Evolutionary conservation across 2,888 invertebrate species (phyloP).

Genomic region (Labia minor): DNA sequence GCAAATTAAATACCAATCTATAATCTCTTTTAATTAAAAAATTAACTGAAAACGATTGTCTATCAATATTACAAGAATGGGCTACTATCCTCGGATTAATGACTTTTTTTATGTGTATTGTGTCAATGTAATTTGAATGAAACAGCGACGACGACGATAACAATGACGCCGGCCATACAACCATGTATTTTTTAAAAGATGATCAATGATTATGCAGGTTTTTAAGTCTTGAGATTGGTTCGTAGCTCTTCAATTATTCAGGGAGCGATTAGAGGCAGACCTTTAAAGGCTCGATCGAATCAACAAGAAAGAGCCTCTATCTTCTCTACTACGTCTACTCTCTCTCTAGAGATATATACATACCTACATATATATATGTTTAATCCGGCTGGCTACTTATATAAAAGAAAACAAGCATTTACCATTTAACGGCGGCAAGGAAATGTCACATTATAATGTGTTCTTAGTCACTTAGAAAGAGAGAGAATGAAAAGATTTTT

Average conservation of each 20-base stretch:
- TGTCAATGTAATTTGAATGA: neutral
- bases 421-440: constrained; percentile 3
- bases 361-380: neutral
- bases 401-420: neutral
- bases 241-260: constrained; percentile 4
- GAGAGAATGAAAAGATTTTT: neutral
- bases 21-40: too few relatives aligned
- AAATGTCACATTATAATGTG: constrained; percentile 4
- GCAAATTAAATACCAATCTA: too few relatives aligned
- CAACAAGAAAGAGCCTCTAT: neutral
- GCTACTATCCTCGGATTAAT: neutral
- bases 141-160: too few relatives aligned
- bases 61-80: neutral
- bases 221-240: neutral
- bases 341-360: too few relatives aligned
- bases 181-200: constrained; percentile 2
- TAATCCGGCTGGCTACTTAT: constrained; percentile 13
- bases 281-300: constrained; percentile 1
- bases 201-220: constrained; percentile 13
- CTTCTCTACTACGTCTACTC: too few relatives aligned
- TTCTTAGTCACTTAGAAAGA: neutral
- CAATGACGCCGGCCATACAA: too few relatives aligned
- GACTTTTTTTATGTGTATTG: neutral
- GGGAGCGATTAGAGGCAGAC: neutral
- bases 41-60: neutral